phyloP scores from a whole-genome alignment of 2,888 invertebrate genomes.

The Rhogogaster chlorosoma region DNA sequence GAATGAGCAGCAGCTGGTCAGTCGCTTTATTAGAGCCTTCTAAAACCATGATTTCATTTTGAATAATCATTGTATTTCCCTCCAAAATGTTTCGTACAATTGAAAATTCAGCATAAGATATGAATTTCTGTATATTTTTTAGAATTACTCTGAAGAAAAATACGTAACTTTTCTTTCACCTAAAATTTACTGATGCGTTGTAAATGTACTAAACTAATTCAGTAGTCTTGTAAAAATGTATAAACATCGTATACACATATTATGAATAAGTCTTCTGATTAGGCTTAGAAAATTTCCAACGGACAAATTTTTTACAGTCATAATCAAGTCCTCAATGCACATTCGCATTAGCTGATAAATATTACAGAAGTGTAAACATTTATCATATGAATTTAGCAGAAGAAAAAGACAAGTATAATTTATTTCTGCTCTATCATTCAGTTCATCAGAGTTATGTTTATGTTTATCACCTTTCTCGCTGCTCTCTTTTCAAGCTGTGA shows the following conservation, averaged over 20 bases:
- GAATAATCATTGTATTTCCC: background rate
- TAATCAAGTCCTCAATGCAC: background rate
- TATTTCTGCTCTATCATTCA: background rate
- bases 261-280: background rate
- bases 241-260: background rate
- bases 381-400: background rate
- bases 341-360: background rate
- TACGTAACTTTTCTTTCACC: background rate
- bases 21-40: conserved; percentile 13
- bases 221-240: background rate
- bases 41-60: background rate
- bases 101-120: too few relatives aligned
- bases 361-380: background rate
- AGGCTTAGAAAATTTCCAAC: background rate
- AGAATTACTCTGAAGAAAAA: background rate
- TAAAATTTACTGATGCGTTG: background rate
- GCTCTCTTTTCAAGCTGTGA: background rate
- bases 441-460: conserved; percentile 5
- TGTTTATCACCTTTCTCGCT: conserved; percentile 2
- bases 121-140: background rate
- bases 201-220: background rate
- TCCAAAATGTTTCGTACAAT: background rate
- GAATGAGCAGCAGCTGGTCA: conserved; percentile 27
- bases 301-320: background rate
- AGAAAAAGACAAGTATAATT: background rate